phyloP scores from a whole-genome alignment of 2,888 invertebrate species.

The Eupithecia exiguata region DNA sequence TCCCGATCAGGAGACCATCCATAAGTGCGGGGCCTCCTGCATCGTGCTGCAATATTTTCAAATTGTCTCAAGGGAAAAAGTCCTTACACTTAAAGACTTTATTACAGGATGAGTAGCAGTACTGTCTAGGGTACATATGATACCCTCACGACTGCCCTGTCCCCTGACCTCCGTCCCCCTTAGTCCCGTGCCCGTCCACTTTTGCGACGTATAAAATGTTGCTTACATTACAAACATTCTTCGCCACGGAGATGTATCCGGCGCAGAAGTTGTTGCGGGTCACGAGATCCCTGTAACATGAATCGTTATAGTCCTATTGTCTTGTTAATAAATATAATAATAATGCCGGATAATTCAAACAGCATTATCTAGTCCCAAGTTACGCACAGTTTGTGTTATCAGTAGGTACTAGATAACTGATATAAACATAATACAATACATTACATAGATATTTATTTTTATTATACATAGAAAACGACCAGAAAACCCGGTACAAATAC shows the following conservation, averaged over 20 bases:
- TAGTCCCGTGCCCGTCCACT: neutral
- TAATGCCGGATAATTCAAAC: too few species aligned
- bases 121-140: too few species aligned
- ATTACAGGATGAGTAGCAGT: too few species aligned
- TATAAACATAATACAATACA: too few species aligned
- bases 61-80: neutral
- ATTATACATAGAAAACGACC: too few species aligned
- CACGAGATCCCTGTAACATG: conserved; percentile 63
- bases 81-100: neutral
- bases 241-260: conserved; percentile 68
- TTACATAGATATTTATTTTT: too few species aligned
- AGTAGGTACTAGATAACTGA: too few species aligned
- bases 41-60: conserved; percentile 62
- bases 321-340: too few species aligned
- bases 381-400: too few species aligned
- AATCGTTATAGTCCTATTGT: neutral
- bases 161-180: too few species aligned
- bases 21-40: conserved; percentile 76
- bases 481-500: too few species aligned
- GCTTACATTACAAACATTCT: conserved; percentile 77
- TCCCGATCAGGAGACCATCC: conserved; percentile 65
- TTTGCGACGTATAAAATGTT: neutral
- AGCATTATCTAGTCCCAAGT: too few species aligned
- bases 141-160: neutral
- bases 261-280: conserved; percentile 75